A percentile compares a stretch with the other conserved stretches of the same genome.
These are phyloP conservation scores for Berghia stephanieae DNA, from an alignment of 1,140 invertebrate species.

Conservation along the genomic window DNA sequence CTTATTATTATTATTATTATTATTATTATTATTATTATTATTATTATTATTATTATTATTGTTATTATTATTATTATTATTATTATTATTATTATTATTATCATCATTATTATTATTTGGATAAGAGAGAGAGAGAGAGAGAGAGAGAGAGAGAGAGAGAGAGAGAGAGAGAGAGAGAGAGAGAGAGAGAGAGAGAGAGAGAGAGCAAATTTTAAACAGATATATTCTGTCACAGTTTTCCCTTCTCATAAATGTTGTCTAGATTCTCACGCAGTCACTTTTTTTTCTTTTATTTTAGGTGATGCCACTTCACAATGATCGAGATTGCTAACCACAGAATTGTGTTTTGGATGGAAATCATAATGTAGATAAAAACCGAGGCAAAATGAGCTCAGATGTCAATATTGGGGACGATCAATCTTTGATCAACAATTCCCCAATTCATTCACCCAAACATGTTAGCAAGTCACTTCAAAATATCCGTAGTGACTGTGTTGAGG, in stretches of 20 bases:
- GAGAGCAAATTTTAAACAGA: neutral
- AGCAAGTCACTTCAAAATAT: conserved; percentile 18
- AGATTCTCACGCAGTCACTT: neutral
- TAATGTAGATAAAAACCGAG: neutral
- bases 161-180: conserved; percentile 16
- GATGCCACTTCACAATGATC: too few relatives aligned
- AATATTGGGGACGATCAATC: too few relatives aligned
- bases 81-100: neutral
- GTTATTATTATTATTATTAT: conserved; percentile 11
- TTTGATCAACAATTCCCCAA: too few relatives aligned
- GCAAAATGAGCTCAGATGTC: too few relatives aligned
- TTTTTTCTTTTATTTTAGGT: neutral
- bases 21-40: neutral
- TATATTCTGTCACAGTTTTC: neutral
- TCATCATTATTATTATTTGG: neutral
- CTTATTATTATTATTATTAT: too few relatives aligned
- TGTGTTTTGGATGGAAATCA: neutral
- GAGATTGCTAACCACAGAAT: neutral
- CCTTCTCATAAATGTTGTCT: neutral
- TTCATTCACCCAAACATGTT: neutral
- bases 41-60: conserved; percentile 20
- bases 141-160: conserved; percentile 16
- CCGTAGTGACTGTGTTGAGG: conserved; percentile 1
- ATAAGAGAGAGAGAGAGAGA: neutral
- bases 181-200: conserved; percentile 10